Base-by-base conservation (phyloP, 2,797 vertebrate genomes). In the Linurgus olivaceus region DNA sequence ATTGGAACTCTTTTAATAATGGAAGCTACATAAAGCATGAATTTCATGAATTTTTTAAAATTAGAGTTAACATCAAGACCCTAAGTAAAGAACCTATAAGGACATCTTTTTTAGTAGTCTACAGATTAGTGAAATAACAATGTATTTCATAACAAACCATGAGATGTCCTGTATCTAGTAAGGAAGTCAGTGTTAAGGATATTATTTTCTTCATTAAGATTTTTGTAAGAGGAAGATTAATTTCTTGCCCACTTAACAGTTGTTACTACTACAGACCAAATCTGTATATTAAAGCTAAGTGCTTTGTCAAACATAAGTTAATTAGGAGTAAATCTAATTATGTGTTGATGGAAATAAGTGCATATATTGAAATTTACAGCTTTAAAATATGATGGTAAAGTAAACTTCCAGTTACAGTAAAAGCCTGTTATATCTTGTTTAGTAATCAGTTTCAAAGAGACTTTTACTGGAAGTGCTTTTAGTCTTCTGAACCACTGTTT, bases 241-340 rank as follows among this genome's bases (percentile, higher is more conserved):
- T 94, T 97, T 95, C 88, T 75, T 96, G 83, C 25, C 51, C 68
- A 48, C 59, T 96, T 96, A 79, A 78, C 45, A 91, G 94, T 88
- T 54, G 31, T 94, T 96, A 72, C 67, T 90, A 37, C 17, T 91
- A 14, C 47, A 96, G 83, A 79, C 42, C 62, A 96, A 96, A 93
- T 88, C 50, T 86, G 73, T 75, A 13, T 84, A 52, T 92, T 97
- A 92, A 91, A 96, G 59, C 88, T 86, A 90, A 95, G 74, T 91
- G 76, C 85, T 97, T 97, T 96, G 88, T 94, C 96, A 97, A 96
- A 93, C 84, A 74, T 62, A 62, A 87, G 68, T 87, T 95, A 96
- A 96, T 97, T 97, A 96, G 87, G 95, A 96, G 72, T 94, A 95
- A 97, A 96, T 95, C 82, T 73, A 97, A 87, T 97, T 95, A 89